These are phyloP conservation scores for Drosophila orosa DNA, from an alignment of 1,140 invertebrate genomes.

Conservation along the genomic window DNA sequence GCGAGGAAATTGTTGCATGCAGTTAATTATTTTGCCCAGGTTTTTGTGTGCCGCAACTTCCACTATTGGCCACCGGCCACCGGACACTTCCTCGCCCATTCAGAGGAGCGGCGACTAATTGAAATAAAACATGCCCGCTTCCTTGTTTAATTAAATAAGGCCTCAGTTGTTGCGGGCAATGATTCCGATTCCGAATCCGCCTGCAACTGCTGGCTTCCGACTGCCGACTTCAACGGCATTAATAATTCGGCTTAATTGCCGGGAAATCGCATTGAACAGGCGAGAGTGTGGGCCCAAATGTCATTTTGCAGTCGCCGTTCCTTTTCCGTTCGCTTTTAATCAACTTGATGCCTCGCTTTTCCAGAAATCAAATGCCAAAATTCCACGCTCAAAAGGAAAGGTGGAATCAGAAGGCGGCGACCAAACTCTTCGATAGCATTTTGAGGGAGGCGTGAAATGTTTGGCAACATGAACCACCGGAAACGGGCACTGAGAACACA, in stretches of 20 bases:
- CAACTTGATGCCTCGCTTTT: slow-evolving; percentile 27
- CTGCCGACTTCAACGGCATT: slow-evolving; percentile 24
- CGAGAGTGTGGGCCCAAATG: slow-evolving; percentile 13
- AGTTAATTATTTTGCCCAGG: slow-evolving; percentile 80
- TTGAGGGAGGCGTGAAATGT: slow-evolving; percentile 52
- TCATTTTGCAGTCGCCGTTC: slow-evolving; percentile 7
- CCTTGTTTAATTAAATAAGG: slow-evolving; percentile 70
- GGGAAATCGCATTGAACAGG: slow-evolving; percentile 25
- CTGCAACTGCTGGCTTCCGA: background rate
- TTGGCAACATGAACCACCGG: slow-evolving; percentile 31
- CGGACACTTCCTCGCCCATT: slow-evolving; percentile 13
- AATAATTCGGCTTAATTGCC: slow-evolving; percentile 41
- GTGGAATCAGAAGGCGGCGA: slow-evolving; percentile 12
- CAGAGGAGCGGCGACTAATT: slow-evolving; percentile 57
- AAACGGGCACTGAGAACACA: background rate
- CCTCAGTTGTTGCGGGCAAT: slow-evolving; percentile 35
- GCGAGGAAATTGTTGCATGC: slow-evolving; percentile 79
- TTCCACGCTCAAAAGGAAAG: slow-evolving; percentile 31
- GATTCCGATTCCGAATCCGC: slow-evolving; percentile 2
- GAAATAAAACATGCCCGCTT: slow-evolving; percentile 69
- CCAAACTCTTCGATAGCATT: slow-evolving; percentile 21
- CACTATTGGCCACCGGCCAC: slow-evolving; percentile 23
- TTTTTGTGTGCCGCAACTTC: slow-evolving; percentile 58
- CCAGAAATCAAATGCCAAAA: slow-evolving; percentile 26
- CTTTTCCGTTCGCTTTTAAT: slow-evolving; percentile 18